These are phyloP conservation scores for Sebastolobus altivelis DNA, from an alignment of 2,797 vertebrate species.

Conservation along the genomic window DNA sequence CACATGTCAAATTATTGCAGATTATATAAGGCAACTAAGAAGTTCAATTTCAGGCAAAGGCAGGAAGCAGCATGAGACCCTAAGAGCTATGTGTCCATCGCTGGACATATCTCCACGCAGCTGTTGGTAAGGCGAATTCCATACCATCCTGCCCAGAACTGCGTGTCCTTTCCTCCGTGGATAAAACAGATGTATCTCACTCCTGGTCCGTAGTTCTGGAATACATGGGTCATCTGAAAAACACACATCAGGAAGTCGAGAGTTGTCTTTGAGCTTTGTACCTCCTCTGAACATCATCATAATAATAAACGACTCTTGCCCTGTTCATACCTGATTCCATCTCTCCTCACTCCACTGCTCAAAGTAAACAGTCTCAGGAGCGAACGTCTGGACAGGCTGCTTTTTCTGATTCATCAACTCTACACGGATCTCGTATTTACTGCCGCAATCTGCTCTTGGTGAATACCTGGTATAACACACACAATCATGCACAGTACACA, in stretches of 20 bases:
- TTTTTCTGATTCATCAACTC: conserved; percentile 82
- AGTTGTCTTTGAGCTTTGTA: not conserved
- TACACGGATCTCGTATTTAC: conserved; percentile 86
- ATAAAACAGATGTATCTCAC: conserved; percentile 89
- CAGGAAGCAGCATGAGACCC: not conserved
- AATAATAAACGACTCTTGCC: too few species aligned
- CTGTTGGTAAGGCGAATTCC: conserved; percentile 93
- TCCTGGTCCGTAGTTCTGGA: conserved; percentile 89
- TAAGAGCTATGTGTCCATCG: conserved; percentile 40
- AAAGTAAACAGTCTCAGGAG: conserved; percentile 79
- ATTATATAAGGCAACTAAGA: conserved; percentile 7
- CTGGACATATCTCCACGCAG: conserved; percentile 87
- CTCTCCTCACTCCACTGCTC: conserved; percentile 88
- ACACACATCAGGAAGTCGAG: not conserved
- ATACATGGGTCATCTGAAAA: conserved; percentile 88
- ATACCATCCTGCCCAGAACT: conserved; percentile 93
- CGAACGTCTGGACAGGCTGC: conserved; percentile 77
- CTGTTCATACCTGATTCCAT: conserved; percentile 88
- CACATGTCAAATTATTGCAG: not conserved
- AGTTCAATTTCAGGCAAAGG: conserved; percentile 29
- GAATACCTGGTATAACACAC: conserved; percentile 85
- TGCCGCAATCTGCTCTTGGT: conserved; percentile 88
- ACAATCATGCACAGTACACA: too few species aligned
- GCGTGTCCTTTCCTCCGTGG: conserved; percentile 91
- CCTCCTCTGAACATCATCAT: not conserved